A percentile compares a stretch with the other conserved stretches of the same genome.
These are phyloP conservation scores for Gymnoscopelus microlampas DNA, from an alignment of 2,797 vertebrate species.

Conservation along the genomic window DNA sequence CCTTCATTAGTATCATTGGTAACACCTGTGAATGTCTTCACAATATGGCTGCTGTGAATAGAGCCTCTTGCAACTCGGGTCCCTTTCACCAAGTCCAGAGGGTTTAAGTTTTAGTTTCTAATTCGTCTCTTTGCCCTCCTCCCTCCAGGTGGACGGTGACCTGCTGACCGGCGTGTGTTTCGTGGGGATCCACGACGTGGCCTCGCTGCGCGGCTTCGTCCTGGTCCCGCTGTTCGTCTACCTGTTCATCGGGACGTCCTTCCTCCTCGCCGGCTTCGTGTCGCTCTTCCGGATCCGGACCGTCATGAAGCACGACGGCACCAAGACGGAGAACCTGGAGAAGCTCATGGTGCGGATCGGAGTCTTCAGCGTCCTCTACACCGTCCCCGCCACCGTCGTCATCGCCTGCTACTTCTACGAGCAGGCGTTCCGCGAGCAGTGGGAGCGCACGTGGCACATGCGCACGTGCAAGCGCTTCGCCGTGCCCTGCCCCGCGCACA, in stretches of 20 bases:
- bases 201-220: slow-evolving; percentile 93
- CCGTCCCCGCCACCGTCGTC: slow-evolving; percentile 96
- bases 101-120: too few species aligned
- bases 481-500: slow-evolving; percentile 88
- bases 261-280: slow-evolving; percentile 97
- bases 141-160: slow-evolving; percentile 91
- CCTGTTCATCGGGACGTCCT: slow-evolving; percentile 98
- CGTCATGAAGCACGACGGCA: slow-evolving; percentile 99
- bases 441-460: slow-evolving; percentile 97
- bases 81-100: too few species aligned
- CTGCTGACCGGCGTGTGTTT: slow-evolving; percentile 96
- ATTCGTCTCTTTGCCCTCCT: too few species aligned
- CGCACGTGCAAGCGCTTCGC: slow-evolving; percentile 96
- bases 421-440: slow-evolving; percentile 96
- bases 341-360: slow-evolving; percentile 98
- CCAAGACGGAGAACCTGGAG: slow-evolving; percentile 98
- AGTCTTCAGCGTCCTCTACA: slow-evolving; percentile 97
- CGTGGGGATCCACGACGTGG: slow-evolving; percentile 94
- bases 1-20: too few species aligned
- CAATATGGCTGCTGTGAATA: too few species aligned
- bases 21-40: too few species aligned
- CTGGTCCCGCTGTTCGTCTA: slow-evolving; percentile 96
- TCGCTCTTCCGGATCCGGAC: slow-evolving; percentile 97
- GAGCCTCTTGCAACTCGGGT: too few species aligned
- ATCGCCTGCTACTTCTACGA: slow-evolving; percentile 98